Conservation (phyloP, 2,797 vertebrate species). For the Cheirogaleus major region DNA sequence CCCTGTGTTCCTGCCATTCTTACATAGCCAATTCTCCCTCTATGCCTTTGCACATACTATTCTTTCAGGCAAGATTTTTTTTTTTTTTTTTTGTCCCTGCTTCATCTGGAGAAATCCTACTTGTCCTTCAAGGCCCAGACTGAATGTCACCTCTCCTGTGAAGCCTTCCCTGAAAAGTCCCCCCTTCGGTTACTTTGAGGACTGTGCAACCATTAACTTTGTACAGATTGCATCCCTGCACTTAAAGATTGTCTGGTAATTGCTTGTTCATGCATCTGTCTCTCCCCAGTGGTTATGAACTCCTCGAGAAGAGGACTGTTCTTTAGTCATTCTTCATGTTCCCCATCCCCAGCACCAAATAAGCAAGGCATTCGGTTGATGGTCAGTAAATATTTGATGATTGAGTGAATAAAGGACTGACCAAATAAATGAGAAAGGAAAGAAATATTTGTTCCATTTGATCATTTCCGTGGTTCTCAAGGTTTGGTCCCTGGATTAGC, state of each 20-base stretch:
- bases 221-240: not conserved
- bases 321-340: not conserved
- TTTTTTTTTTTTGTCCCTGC: too few relatives aligned
- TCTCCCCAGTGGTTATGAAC: not conserved
- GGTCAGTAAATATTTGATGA: not conserved
- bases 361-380: not conserved
- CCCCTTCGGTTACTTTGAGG: not conserved
- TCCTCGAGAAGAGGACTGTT: not conserved
- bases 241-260: not conserved
- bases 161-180: not conserved
- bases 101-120: not conserved
- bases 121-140: not conserved
- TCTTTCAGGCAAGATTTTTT: not conserved
- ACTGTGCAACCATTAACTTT: not conserved
- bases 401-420: not conserved
- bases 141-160: not conserved
- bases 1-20: not conserved
- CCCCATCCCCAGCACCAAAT: not conserved
- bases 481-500: not conserved
- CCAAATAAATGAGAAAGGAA: not conserved
- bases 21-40: not conserved
- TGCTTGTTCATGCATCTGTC: not conserved
- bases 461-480: not conserved
- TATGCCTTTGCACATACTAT: not conserved
- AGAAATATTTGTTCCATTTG: not conserved